Percentiles rank a stretch among this genome's conserved stretches.
phyloP scores from a whole-genome alignment of 53 echinoderm and acorn worm genomes.

The Patiria pectinifera region DNA sequence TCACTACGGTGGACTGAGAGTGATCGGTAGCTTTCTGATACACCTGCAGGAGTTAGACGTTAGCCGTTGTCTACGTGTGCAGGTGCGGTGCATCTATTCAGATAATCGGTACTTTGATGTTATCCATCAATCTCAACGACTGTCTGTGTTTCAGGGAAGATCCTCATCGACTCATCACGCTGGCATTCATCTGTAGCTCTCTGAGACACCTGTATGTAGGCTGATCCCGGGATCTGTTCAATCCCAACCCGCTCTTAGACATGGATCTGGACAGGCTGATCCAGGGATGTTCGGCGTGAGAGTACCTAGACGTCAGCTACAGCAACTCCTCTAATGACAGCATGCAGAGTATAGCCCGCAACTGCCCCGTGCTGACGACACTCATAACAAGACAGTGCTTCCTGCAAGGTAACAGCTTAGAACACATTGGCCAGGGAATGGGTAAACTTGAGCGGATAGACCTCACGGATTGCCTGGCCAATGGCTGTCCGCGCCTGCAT shows the following conservation, averaged over 20 bases:
- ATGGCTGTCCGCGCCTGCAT: constrained; percentile 33
- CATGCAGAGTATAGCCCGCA: constrained; percentile 46
- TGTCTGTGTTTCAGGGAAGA: constrained; percentile 67
- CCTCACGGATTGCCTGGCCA: constrained; percentile 62
- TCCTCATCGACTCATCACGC: constrained; percentile 47
- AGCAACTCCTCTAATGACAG: constrained; percentile 53
- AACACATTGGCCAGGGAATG: constrained; percentile 44
- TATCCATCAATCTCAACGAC: constrained; percentile 63
- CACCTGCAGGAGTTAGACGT: constrained; percentile 66
- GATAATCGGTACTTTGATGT: constrained; percentile 44
- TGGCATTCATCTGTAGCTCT: constrained; percentile 52
- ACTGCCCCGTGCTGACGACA: constrained; percentile 53
- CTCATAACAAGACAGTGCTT: constrained; percentile 67
- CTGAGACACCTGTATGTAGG: constrained; percentile 63
- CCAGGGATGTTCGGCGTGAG: constrained; percentile 47
- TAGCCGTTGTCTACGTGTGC: constrained; percentile 77
- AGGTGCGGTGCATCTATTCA: constrained; percentile 72
- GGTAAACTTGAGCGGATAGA: constrained; percentile 52
- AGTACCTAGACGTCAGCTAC: constrained; percentile 68
- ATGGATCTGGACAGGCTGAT: constrained; percentile 55
- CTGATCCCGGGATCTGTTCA: constrained; percentile 64
- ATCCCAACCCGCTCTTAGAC: constrained; percentile 55
- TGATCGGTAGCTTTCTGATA: constrained; percentile 60
- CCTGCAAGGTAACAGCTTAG: constrained; percentile 50
- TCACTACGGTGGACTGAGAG: constrained; percentile 73